phyloP scores from a whole-genome alignment of 2,797 vertebrate genomes.

The Eurystomus glaucurus region DNA sequence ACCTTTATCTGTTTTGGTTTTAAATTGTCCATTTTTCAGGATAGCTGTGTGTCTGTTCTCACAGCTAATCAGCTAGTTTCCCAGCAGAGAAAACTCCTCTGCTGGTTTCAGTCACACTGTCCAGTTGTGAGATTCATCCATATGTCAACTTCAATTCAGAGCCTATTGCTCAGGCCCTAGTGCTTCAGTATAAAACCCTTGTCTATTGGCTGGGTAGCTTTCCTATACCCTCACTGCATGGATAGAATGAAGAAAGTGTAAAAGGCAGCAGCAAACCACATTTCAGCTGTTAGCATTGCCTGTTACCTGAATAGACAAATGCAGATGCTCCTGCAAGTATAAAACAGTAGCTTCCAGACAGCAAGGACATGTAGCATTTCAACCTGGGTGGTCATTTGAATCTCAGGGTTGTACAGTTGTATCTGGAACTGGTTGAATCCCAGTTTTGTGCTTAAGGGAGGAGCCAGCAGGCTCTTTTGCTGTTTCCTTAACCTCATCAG shows the following conservation, averaged over 20 bases:
- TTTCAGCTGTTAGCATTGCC: background rate
- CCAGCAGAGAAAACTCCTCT: too few species aligned
- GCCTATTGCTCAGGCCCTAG: too few species aligned
- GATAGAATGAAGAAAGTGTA: background rate
- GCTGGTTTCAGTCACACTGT: too few species aligned
- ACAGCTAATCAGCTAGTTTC: too few species aligned
- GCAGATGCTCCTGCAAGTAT: background rate
- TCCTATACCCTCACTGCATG: background rate
- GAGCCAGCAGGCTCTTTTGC: background rate
- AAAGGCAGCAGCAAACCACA: background rate
- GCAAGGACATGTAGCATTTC: rapidly evolving
- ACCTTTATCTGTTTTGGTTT: too few species aligned
- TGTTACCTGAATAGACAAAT: background rate
- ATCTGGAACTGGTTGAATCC: background rate
- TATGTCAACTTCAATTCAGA: too few species aligned
- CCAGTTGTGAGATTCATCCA: too few species aligned
- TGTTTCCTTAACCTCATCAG: background rate
- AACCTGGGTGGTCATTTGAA: background rate
- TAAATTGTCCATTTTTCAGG: too few species aligned
- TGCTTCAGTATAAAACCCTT: background rate
- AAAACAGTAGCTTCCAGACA: background rate
- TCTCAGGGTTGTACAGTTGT: background rate
- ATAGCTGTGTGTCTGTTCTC: too few species aligned
- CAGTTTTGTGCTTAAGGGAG: background rate
- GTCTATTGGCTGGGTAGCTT: background rate